Conservation (phyloP, 2,113 vertebrate genomes). For the Macrotus californicus region DNA sequence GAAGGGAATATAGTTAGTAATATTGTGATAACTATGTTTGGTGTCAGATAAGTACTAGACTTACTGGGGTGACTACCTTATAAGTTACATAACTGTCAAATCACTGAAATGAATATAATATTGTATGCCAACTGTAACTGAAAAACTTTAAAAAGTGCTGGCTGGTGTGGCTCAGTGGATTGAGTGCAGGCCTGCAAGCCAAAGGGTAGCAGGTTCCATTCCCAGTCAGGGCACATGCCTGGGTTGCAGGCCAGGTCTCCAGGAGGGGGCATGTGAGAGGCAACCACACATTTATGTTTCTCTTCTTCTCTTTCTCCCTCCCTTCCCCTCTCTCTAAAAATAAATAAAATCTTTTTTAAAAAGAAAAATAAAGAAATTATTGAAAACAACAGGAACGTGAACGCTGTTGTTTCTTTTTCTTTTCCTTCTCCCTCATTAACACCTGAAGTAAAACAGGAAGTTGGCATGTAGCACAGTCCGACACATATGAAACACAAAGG, state of each 20-base stretch:
- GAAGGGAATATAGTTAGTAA: background rate
- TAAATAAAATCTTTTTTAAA: no score
- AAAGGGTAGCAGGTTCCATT: no score
- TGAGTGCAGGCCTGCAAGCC: no score
- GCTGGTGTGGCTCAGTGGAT: no score
- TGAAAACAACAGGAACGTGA: background rate
- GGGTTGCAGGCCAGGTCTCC: no score
- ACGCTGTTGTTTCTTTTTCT: background rate
- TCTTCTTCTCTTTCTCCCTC: no score
- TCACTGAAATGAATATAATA: background rate
- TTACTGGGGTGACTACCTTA: background rate
- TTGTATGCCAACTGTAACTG: background rate
- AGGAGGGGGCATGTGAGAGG: no score
- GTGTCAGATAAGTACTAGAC: background rate
- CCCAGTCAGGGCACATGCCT: no score
- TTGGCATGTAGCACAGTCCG: background rate
- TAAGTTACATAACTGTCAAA: background rate
- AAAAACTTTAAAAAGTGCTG: background rate
- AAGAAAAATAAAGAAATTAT: background rate
- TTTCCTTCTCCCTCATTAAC: background rate
- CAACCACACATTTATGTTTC: no score
- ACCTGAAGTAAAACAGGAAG: background rate
- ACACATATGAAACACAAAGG: slow-evolving; percentile 26
- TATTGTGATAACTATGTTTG: background rate
- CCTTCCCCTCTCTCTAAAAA: no score